A percentile compares a stretch with the other conserved stretches of the same genome.
Evolutionary conservation across 2,888 invertebrate genomes (phyloP).

Genomic region (Temnothorax unifasciatus): DNA sequence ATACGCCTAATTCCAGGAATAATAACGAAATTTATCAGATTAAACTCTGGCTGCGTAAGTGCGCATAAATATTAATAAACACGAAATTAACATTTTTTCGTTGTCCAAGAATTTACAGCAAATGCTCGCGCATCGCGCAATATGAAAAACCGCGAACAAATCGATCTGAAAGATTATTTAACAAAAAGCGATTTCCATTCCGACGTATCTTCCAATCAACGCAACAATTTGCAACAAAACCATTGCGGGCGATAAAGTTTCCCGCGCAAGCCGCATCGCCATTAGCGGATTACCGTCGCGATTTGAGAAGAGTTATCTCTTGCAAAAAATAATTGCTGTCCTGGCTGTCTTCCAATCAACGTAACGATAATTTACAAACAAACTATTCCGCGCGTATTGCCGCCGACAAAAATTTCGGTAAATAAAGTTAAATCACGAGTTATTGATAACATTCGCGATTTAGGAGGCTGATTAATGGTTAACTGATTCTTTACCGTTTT

Average conservation of each 20-base stretch:
- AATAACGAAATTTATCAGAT: constrained; percentile 14
- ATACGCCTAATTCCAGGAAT: not conserved
- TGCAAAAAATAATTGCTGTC: constrained; percentile 50
- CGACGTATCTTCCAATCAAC: constrained; percentile 47
- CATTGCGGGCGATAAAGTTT: constrained; percentile 44
- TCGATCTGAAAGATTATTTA: constrained; percentile 44
- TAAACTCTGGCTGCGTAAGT: not conserved
- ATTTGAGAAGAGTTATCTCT: constrained; percentile 54
- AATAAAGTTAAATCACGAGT: constrained; percentile 11
- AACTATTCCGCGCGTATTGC: not conserved
- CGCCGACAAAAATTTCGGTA: not conserved
- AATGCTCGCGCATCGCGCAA: not conserved
- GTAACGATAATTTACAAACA: constrained; percentile 29
- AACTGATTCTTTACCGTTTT: not conserved
- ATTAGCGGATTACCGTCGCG: constrained; percentile 49
- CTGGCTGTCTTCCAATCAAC: constrained; percentile 26
- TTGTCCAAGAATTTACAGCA: constrained; percentile 5
- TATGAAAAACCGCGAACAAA: constrained; percentile 30
- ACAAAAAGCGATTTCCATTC: constrained; percentile 46
- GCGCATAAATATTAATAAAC: not conserved
- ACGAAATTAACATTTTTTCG: constrained; percentile 9
- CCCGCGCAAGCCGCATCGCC: constrained; percentile 40
- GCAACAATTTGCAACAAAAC: constrained; percentile 51
- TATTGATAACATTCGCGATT: constrained; percentile 15
- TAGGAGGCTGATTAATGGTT: not conserved